phyloP scores from a whole-genome alignment of 2,888 invertebrate species.

The Choreutis nemorana region DNA sequence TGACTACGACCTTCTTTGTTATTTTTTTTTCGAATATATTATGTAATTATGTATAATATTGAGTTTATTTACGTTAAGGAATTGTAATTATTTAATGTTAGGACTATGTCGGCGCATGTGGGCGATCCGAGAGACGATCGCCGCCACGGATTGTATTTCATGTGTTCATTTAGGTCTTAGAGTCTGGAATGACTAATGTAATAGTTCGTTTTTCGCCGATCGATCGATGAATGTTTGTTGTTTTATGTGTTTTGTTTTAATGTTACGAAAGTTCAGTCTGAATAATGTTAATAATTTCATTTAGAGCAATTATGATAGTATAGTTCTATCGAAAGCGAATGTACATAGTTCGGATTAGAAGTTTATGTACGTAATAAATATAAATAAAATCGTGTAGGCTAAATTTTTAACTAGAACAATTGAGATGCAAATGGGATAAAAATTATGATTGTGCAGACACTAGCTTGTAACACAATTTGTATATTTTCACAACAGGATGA shows the following conservation, averaged over 20 bases:
- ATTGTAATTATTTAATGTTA: constrained; percentile 59
- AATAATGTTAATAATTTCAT: constrained; percentile 65
- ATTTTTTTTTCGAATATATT: constrained; percentile 55
- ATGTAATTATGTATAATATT: constrained; percentile 66
- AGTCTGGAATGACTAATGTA: constrained; percentile 51
- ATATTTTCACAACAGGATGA: constrained; percentile 4
- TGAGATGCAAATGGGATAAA: too few relatives aligned
- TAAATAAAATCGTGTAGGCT: constrained; percentile 14
- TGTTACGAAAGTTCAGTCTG: constrained; percentile 54
- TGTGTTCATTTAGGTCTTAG: constrained; percentile 65
- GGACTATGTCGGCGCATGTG: constrained; percentile 35
- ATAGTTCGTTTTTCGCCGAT: constrained; percentile 41
- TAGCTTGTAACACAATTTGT: too few relatives aligned
- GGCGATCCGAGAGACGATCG: constrained; percentile 25
- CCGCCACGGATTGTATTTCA: constrained; percentile 54
- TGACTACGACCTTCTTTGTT: constrained; percentile 37
- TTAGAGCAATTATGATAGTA: constrained; percentile 27
- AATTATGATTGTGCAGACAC: too few relatives aligned
- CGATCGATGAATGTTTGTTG: constrained; percentile 55
- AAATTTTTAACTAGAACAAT: constrained; percentile 12
- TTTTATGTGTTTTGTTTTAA: constrained; percentile 56
- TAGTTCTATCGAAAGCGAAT: constrained; percentile 17
- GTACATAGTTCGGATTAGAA: constrained; percentile 18
- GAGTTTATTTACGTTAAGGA: constrained; percentile 62
- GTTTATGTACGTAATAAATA: constrained; percentile 15